Evolutionary conservation across 2,888 invertebrate genomes (phyloP), one percentile per base, ranked within the genome.

Genomic region (Chalcis sispes): DNA sequence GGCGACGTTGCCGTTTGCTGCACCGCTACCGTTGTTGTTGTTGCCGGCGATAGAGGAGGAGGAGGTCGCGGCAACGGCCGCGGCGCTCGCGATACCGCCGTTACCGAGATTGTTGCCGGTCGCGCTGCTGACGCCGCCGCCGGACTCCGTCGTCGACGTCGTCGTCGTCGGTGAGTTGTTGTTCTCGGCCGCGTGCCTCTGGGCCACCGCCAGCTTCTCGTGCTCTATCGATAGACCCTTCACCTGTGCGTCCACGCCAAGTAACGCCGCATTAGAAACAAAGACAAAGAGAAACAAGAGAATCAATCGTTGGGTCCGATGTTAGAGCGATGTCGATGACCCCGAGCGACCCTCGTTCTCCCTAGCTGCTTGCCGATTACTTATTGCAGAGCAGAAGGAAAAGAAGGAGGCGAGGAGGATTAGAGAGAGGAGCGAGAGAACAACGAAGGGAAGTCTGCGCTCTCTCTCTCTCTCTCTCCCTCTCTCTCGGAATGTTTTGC

Each of bases 161-260:
- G 50, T 40, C 40, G 36, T 70, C n/a, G 82, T 82, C 48, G 84
- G 83, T 64, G 85, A 82, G 72, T 83, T 86, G 81, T 84, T 86
- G 78, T 82, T 85, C 77, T 87, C 88, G 40, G 85, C 85, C 65
- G 85, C 87, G 80, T 90, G 90, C 83, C 90, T 90, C 82, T 92
- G 92, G 76, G 91, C 92, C 80, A 91, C 91, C 50, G 92, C 92
- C 83, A 93, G 84, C 85, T 92, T 92, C 85, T 92, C 94, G 83
- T 94, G 94, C 89, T 94, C 94, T 84, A 94, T 93, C 85, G 94
- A 94, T 85, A 94, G 89, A 80, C 94, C 94, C 89, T 94, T 94
- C 61, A 94, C 94, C 93, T 94, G 84, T 2, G 52, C 2, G 8
- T 50, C 50, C 18, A 36, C 23, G 65, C 58, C 48, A 70, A 67